These are phyloP conservation scores for Aptenodytes forsteri DNA, from an alignment of 2,113 vertebrate genomes.

Conservation along the genomic window DNA sequence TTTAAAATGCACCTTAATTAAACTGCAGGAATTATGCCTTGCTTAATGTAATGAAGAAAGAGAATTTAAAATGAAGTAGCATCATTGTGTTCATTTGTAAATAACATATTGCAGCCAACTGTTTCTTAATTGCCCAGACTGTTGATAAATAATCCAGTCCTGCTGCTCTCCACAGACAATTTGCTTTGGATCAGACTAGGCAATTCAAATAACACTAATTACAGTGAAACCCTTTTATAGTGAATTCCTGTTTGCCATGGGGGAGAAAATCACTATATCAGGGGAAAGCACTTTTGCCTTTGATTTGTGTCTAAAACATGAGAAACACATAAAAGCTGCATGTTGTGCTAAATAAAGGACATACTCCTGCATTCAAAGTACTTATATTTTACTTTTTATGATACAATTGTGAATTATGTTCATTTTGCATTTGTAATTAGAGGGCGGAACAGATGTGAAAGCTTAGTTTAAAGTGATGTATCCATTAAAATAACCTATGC, in stretches of 20 bases:
- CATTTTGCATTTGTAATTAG: constrained; percentile 76
- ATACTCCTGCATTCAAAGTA: constrained; percentile 64
- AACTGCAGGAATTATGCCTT: constrained; percentile 64
- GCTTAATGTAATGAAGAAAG: constrained; percentile 73
- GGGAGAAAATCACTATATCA: constrained; percentile 50
- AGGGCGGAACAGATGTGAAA: constrained; percentile 70
- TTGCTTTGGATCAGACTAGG: constrained; percentile 90
- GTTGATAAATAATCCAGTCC: constrained; percentile 91
- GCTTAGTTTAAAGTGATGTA: constrained; percentile 73
- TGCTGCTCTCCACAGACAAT: constrained; percentile 87
- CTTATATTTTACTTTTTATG: constrained; percentile 73
- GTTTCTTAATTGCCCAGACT: constrained; percentile 93
- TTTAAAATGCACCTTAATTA: constrained; percentile 72
- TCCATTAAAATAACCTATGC: constrained; percentile 72
- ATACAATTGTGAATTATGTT: constrained; percentile 68
- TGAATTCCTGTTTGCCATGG: constrained; percentile 63
- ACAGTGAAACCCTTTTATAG: constrained; percentile 69
- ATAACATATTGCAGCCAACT: constrained; percentile 92
- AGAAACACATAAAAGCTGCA: constrained; percentile 59
- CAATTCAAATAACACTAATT: constrained; percentile 90
- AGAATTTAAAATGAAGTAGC: constrained; percentile 74
- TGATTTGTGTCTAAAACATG: constrained; percentile 67
- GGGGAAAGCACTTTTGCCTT: constrained; percentile 40
- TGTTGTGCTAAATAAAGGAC: constrained; percentile 68
- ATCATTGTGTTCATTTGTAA: constrained; percentile 80